Evolutionary conservation across 2,113 vertebrate genomes (phyloP).

Genomic region (Callipepla squamata): DNA sequence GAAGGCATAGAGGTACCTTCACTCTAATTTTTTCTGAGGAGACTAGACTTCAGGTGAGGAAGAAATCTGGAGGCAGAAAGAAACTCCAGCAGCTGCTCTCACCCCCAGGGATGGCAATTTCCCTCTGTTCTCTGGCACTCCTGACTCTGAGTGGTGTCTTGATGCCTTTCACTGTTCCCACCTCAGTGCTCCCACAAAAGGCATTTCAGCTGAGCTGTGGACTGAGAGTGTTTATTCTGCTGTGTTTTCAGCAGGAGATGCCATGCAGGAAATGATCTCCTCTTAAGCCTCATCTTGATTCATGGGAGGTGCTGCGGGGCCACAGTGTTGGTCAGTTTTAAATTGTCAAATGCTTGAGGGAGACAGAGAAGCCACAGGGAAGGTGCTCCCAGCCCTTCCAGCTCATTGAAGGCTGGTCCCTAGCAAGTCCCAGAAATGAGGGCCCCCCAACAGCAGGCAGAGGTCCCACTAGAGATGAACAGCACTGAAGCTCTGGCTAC

Average conservation of each 20-base stretch:
- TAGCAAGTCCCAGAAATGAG: background rate
- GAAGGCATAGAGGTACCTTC: background rate
- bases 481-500: background rate
- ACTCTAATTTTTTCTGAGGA: background rate
- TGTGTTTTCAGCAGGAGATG: too few species aligned
- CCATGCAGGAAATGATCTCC: background rate
- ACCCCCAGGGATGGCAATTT: background rate
- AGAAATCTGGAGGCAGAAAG: background rate
- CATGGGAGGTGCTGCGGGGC: too few species aligned
- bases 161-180: background rate
- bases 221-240: background rate
- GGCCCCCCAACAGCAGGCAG: background rate
- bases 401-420: background rate
- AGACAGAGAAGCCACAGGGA: too few species aligned
- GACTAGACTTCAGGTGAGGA: background rate
- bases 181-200: background rate
- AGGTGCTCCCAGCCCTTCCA: background rate
- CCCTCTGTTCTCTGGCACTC: background rate
- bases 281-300: too few species aligned
- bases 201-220: background rate
- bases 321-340: too few species aligned
- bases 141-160: background rate
- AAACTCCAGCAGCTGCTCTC: background rate
- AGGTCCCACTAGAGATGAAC: accelerated
- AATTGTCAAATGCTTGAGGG: too few species aligned